A percentile compares a stretch with the other conserved stretches of the same genome.
phyloP scores from a whole-genome alignment of 2,888 invertebrate genomes.

The Cremastinae sp. region DNA sequence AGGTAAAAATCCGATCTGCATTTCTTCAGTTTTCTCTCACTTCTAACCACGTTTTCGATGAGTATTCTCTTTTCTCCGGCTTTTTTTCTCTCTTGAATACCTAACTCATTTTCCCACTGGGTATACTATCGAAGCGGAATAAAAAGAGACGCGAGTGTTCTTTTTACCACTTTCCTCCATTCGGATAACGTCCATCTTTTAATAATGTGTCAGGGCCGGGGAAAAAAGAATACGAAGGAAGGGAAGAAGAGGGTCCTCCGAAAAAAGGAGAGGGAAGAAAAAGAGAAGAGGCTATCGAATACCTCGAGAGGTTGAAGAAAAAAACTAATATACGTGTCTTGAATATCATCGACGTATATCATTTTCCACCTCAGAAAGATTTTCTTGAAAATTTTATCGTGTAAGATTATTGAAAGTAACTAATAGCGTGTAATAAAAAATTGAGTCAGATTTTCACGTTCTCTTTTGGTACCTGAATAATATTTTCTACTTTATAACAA shows the following conservation, averaged over 20 bases:
- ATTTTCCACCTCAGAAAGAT: not conserved
- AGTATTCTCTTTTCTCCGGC: slow-evolving; percentile 23
- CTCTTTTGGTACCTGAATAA: too few relatives aligned
- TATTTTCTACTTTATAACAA: too few relatives aligned
- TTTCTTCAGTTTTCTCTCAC: slow-evolving; percentile 44
- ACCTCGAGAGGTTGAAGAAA: slow-evolving; percentile 62
- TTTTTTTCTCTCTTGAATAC: slow-evolving; percentile 32
- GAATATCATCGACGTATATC: slow-evolving; percentile 66
- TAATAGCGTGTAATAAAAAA: too few relatives aligned
- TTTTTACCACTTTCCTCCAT: slow-evolving; percentile 10
- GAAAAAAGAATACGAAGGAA: slow-evolving; percentile 30
- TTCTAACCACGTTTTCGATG: slow-evolving; percentile 32
- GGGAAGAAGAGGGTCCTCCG: slow-evolving; percentile 12
- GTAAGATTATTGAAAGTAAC: too few relatives aligned
- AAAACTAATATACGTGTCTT: slow-evolving; percentile 65
- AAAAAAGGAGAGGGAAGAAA: slow-evolving; percentile 26
- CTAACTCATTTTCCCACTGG: slow-evolving; percentile 48
- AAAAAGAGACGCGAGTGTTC: slow-evolving; percentile 11
- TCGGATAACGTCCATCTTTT: slow-evolving; percentile 58
- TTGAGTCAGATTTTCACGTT: not conserved
- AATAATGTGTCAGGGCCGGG: slow-evolving; percentile 66
- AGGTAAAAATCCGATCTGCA: slow-evolving; percentile 55
- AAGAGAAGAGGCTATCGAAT: not conserved
- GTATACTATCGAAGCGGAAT: not conserved
- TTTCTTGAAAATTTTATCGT: not conserved